These are phyloP conservation scores for Casuarius casuarius DNA, from an alignment of 2,113 vertebrate species.

Conservation along the genomic window DNA sequence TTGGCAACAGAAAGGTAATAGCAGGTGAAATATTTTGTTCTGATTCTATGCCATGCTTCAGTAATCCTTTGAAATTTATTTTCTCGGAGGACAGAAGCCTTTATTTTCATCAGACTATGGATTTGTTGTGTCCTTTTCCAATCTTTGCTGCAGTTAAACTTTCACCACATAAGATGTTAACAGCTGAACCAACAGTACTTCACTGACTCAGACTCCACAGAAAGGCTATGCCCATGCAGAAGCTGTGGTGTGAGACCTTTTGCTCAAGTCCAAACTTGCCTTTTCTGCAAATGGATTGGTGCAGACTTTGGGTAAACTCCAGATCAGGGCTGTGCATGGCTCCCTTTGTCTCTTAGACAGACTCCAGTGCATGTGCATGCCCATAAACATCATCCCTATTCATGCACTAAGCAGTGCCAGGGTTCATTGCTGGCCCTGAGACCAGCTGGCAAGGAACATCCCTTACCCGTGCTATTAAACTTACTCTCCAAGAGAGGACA, in stretches of 20 bases:
- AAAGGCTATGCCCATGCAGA: neutral
- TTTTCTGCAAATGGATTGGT: neutral
- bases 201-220: neutral
- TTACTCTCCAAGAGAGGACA: neutral
- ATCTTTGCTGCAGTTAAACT: neutral
- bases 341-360: neutral
- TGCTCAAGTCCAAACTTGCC: neutral
- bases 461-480: rapidly evolving
- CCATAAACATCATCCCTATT: neutral
- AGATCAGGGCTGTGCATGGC: too few relatives aligned
- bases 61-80: neutral
- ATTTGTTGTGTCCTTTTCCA: neutral
- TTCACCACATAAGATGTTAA: neutral
- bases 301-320: neutral
- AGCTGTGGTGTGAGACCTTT: neutral
- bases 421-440: rapidly evolving
- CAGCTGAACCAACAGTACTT: neutral
- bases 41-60: neutral
- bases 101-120: rapidly evolving
- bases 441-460: neutral
- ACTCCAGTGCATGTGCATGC: rapidly evolving
- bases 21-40: neutral
- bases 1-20: neutral
- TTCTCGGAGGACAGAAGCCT: neutral
- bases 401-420: neutral